These are phyloP conservation scores for Acrobasis consociella DNA, from an alignment of 2,888 invertebrate genomes.

Conservation along the genomic window DNA sequence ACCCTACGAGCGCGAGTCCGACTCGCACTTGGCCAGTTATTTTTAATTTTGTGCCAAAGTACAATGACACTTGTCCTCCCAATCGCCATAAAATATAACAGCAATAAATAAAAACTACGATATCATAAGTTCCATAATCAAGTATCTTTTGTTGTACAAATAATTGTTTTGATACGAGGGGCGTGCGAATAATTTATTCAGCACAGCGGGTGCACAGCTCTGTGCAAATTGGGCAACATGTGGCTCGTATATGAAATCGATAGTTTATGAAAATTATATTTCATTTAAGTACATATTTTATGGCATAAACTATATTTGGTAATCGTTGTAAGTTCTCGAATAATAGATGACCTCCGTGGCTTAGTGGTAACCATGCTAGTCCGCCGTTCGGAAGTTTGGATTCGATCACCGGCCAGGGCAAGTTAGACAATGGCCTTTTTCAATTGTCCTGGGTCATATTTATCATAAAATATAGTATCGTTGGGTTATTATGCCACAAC, in stretches of 20 bases:
- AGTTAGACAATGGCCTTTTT: too few relatives aligned
- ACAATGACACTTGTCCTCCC: conserved; percentile 50
- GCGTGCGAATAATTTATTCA: conserved; percentile 71
- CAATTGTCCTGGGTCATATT: too few relatives aligned
- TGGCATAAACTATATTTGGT: too few relatives aligned
- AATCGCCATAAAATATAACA: conserved; percentile 60
- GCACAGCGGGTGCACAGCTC: conserved; percentile 70
- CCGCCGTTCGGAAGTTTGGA: too few relatives aligned
- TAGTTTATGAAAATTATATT: conserved; percentile 36
- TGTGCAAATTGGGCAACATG: conserved; percentile 77
- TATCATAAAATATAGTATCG: too few relatives aligned
- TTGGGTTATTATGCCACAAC: too few relatives aligned
- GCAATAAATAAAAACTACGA: conserved; percentile 46
- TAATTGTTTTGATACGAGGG: conserved; percentile 66
- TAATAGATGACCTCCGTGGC: too few relatives aligned
- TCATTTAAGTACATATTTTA: not conserved
- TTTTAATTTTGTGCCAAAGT: not conserved
- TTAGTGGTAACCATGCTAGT: too few relatives aligned
- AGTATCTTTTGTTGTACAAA: conserved; percentile 66
- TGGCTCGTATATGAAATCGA: conserved; percentile 58
- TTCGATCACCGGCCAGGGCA: too few relatives aligned
- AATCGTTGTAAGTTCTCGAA: too few relatives aligned
- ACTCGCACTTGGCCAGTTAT: too few relatives aligned
- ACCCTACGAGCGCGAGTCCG: too few relatives aligned
- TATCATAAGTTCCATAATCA: conserved; percentile 70